Percentiles rank a stretch among this genome's conserved stretches.
These are phyloP conservation scores for Albula goreensis DNA, from an alignment of 2,113 vertebrate species.

Conservation along the genomic window DNA sequence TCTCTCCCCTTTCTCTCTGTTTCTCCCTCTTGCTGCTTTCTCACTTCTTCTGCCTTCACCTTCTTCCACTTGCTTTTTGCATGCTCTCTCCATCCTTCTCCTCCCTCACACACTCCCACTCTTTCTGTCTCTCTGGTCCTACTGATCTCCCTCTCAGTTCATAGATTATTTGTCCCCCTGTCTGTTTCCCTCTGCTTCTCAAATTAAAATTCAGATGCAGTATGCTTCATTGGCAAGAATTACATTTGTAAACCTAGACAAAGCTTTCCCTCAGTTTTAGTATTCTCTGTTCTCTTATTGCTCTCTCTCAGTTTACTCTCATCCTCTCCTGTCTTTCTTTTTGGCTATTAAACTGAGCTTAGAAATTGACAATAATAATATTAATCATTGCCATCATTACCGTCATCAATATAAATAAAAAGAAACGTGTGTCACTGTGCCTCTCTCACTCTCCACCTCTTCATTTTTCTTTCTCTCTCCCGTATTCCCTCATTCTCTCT, in stretches of 20 bases:
- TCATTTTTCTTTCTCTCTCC: neutral
- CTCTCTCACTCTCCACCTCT: neutral
- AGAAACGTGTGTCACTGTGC: too few relatives aligned
- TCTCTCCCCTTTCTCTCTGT: neutral
- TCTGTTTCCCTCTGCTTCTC: neutral
- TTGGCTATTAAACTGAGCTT: too few relatives aligned
- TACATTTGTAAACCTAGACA: neutral
- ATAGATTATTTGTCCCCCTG: neutral
- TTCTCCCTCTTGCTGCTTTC: neutral
- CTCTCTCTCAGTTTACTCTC: neutral
- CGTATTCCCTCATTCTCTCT: neutral
- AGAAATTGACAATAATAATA: too few relatives aligned
- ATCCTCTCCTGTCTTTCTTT: neutral
- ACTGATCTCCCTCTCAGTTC: neutral
- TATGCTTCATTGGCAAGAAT: neutral
- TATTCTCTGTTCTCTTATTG: neutral
- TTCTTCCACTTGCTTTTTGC: neutral
- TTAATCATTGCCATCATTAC: too few relatives aligned
- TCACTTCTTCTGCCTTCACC: neutral
- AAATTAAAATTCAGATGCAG: neutral
- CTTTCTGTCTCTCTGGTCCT: neutral
- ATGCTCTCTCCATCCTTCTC: neutral
- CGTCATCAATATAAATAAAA: too few relatives aligned
- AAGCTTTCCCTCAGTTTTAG: neutral
- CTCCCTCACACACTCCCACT: conserved; percentile 1